Percentiles rank a stretch among this genome's conserved stretches.
phyloP scores from a whole-genome alignment of 2,888 invertebrate genomes.

The Callyntrura sp. region DNA sequence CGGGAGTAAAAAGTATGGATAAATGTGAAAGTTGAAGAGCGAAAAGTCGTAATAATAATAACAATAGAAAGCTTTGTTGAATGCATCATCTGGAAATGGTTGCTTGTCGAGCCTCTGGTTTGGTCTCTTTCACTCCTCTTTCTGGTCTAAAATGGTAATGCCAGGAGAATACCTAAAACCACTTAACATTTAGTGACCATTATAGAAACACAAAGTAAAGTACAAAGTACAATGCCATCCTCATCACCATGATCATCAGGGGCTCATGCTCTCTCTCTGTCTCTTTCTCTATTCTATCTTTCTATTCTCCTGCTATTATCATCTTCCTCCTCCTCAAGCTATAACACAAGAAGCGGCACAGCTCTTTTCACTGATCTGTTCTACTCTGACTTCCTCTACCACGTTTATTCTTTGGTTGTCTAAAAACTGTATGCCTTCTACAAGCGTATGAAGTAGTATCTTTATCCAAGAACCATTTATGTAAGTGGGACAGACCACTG shows the following conservation, averaged over 20 bases:
- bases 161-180: slow-evolving; percentile 62
- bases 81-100: slow-evolving; percentile 40
- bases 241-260: slow-evolving; percentile 11
- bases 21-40: slow-evolving; percentile 38
- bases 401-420: no score
- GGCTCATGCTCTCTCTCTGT: background rate
- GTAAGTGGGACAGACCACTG: slow-evolving; percentile 60
- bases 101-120: background rate
- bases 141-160: slow-evolving; percentile 58
- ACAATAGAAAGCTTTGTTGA: slow-evolving; percentile 22
- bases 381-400: background rate
- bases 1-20: slow-evolving; percentile 1
- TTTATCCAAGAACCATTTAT: slow-evolving; percentile 51
- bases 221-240: slow-evolving; percentile 50
- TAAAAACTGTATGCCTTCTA: no score
- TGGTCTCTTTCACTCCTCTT: no score
- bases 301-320: background rate
- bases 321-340: background rate
- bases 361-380: background rate
- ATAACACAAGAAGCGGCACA: background rate
- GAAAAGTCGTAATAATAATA: slow-evolving; percentile 40
- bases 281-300: background rate
- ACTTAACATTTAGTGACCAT: slow-evolving; percentile 74
- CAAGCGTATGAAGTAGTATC: no score
- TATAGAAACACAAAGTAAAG: slow-evolving; percentile 64